Base-by-base conservation (phyloP, 1,140 invertebrate species). In the Phortica variegata region DNA sequence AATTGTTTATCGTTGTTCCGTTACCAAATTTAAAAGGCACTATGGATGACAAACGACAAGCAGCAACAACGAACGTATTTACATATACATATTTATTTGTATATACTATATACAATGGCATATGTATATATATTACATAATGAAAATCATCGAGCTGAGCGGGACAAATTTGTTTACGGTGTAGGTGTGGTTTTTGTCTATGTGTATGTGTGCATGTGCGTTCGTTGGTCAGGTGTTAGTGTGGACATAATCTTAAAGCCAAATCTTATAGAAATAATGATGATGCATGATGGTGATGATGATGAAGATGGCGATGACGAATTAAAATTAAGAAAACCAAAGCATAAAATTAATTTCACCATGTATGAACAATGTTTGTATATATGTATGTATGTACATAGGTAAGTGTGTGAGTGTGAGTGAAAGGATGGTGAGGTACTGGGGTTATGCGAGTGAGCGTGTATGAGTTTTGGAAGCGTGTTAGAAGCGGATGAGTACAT, bases 11-110 rank as follows among this genome's bases (percentile, higher is more conserved):
- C n/a, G n/a, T n/a, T n/a, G n/a, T n/a, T n/a, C n/a, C n/a, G n/a
- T n/a, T n/a, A n/a, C n/a, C n/a, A n/a, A n/a, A n/a, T n/a, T n/a
- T n/a, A n/a, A 68, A 43, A 55, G 53, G 53, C 53, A 66, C 63
- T 68, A 51, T 63, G 60, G 63, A 65, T 68, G 63, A 63, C 63
- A 66, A 66, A 68, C 63, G 63, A 68, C 63, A 66, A 68, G 63
- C 63, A 66, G 63, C 63, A 66, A 66, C 63, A 66, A 66, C 63
- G 60, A 66, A 68, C 63, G 58, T 54, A n/a, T n/a, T n/a, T n/a
- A n/a, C n/a, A n/a, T 48, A 31, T 53, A 34, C 21, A 37, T 43
- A 52, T 49, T 44, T 17, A n/a, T 37, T 60, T 51, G 39, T 43
- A 42, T 59, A 66, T 62, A 56, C 62, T 66, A 59, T 66, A 49